Evolutionary conservation across 2,797 vertebrate genomes (phyloP).

Genomic region (Enteromius unitaeniatus): DNA sequence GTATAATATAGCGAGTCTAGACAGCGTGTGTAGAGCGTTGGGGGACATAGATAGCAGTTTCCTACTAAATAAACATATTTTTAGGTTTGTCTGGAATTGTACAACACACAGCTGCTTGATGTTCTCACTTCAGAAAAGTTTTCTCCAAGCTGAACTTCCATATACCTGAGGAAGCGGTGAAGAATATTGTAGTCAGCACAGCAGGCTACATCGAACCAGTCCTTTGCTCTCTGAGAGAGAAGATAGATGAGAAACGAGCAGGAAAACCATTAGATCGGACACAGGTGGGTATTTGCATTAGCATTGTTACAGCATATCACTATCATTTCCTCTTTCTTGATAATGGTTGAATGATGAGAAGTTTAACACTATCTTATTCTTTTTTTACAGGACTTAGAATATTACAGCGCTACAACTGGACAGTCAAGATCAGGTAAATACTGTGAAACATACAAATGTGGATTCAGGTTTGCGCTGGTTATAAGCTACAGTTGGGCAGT

Average conservation of each 20-base stretch:
- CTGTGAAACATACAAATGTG: neutral
- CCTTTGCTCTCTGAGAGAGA: constrained; percentile 74
- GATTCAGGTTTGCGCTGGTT: neutral
- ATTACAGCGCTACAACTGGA: constrained; percentile 72
- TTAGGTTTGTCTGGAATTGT: constrained; percentile 6
- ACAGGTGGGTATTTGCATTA: constrained; percentile 36
- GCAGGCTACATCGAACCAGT: constrained; percentile 77
- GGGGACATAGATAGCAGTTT: neutral
- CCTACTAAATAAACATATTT: neutral
- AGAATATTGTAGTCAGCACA: constrained; percentile 71
- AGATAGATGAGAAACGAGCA: constrained; percentile 72
- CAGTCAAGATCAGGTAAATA: constrained; percentile 69
- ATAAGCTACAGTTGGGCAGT: neutral
- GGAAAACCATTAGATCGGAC: constrained; percentile 49
- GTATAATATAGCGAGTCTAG: neutral
- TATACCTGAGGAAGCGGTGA: constrained; percentile 75
- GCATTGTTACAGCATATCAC: neutral
- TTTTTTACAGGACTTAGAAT: constrained; percentile 74
- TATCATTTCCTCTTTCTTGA: neutral
- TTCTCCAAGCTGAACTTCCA: constrained; percentile 80
- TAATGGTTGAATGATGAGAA: neutral
- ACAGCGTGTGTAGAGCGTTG: neutral
- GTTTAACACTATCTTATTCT: constrained; percentile 43
- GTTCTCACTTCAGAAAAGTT: constrained; percentile 77
- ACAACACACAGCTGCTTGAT: neutral